These are phyloP conservation scores for Todiramphus chloris DNA, from an alignment of 2,113 vertebrate genomes.

Conservation along the genomic window DNA sequence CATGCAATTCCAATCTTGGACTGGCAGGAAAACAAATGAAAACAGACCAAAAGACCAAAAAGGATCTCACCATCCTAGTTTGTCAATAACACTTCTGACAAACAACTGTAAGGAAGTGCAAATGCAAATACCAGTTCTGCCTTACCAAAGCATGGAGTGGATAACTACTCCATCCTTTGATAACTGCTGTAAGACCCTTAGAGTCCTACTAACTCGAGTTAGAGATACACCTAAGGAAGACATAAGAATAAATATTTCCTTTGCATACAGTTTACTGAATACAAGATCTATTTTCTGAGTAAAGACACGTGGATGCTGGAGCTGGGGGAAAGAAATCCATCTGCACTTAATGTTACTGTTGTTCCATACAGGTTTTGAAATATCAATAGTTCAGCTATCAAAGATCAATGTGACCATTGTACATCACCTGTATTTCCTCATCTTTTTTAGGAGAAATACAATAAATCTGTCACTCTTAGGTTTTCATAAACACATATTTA, in stretches of 20 bases:
- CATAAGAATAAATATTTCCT: not conserved
- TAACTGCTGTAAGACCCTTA: not conserved
- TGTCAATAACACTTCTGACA: not conserved
- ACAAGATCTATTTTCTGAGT: not conserved
- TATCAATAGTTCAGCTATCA: not conserved
- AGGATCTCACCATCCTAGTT: accelerated
- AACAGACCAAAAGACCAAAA: not conserved
- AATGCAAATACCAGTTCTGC: not conserved
- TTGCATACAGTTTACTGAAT: not conserved
- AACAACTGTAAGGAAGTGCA: not conserved
- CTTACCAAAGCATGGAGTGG: not conserved
- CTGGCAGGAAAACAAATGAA: not conserved
- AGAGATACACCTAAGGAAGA: not conserved
- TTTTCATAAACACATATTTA: not conserved
- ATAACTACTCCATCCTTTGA: not conserved
- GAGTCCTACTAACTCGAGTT: not conserved
- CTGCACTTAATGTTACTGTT: not conserved
- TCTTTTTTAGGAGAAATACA: not conserved
- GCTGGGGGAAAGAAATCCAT: not conserved
- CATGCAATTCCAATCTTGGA: not conserved
- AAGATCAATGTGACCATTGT: not conserved
- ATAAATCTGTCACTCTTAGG: not conserved
- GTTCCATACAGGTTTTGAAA: not conserved
- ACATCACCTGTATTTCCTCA: accelerated
- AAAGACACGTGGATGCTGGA: not conserved